phyloP scores from a whole-genome alignment of 2,888 invertebrate genomes.

The Idaea dimidiata region DNA sequence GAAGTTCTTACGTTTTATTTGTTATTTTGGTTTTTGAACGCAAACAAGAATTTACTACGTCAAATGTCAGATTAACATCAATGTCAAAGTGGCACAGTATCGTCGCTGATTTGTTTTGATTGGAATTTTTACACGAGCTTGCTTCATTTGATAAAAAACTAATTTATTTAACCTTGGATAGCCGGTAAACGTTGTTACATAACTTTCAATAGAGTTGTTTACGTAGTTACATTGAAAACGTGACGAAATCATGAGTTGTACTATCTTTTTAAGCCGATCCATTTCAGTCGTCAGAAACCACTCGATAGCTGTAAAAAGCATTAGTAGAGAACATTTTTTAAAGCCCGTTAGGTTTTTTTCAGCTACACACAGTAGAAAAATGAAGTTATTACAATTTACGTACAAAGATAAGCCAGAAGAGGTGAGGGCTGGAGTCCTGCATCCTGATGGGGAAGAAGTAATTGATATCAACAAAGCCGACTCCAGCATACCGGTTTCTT shows the following conservation, averaged over 20 bases:
- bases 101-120: neutral
- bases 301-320: slow-evolving; percentile 31
- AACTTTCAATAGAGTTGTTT: slow-evolving; percentile 29
- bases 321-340: slow-evolving; percentile 27
- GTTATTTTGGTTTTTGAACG: too few relatives aligned
- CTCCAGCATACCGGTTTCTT: slow-evolving; percentile 53
- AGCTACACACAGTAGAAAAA: slow-evolving; percentile 54
- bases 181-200: slow-evolving; percentile 23
- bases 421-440: slow-evolving; percentile 84
- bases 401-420: slow-evolving; percentile 76
- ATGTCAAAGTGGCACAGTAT: neutral
- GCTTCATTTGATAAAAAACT: neutral
- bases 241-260: slow-evolving; percentile 43
- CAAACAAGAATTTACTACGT: too few relatives aligned
- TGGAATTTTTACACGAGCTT: neutral
- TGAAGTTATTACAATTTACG: slow-evolving; percentile 88
- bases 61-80: neutral
- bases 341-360: slow-evolving; percentile 43
- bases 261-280: slow-evolving; percentile 31
- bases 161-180: neutral
- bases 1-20: too few relatives aligned
- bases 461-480: slow-evolving; percentile 85
- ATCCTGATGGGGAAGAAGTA: slow-evolving; percentile 77
- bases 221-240: slow-evolving; percentile 37
- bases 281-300: slow-evolving; percentile 22